Conservation (phyloP, 2,113 vertebrate genomes). For the Pluvianellus socialis region DNA sequence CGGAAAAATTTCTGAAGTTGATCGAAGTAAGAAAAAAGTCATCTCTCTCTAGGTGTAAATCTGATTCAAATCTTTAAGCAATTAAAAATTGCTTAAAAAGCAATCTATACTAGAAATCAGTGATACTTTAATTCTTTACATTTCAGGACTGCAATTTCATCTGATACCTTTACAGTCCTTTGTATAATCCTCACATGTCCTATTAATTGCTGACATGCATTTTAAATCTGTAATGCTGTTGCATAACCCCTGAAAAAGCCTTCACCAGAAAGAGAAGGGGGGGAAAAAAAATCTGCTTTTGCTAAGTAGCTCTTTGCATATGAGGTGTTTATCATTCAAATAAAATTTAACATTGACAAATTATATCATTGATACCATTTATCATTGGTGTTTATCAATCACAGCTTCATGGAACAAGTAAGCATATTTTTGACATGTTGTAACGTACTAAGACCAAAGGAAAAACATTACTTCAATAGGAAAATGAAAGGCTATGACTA, state of each 20-base stretch:
- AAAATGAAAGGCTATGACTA: background rate
- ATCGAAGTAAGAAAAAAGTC: background rate
- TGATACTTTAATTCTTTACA: background rate
- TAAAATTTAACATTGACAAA: background rate
- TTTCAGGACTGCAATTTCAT: background rate
- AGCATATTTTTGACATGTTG: background rate
- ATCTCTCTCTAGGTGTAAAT: background rate
- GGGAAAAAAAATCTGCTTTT: background rate
- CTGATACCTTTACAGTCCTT: background rate
- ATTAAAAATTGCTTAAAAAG: too few species aligned
- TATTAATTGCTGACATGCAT: background rate
- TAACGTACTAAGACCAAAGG: background rate
- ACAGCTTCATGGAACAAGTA: background rate
- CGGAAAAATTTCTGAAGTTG: background rate
- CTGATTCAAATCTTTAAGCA: background rate
- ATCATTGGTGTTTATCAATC: background rate
- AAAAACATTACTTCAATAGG: background rate
- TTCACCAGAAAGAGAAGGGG: background rate
- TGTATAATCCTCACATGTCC: background rate
- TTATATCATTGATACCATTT: too few species aligned
- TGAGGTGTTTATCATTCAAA: background rate
- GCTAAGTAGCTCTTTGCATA: background rate
- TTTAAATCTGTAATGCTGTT: background rate
- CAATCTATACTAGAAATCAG: background rate
- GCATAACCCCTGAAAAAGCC: background rate